These are phyloP conservation scores for Schizothorax lantsangensis DNA, from an alignment of 2,797 vertebrate species.

Conservation along the genomic window DNA sequence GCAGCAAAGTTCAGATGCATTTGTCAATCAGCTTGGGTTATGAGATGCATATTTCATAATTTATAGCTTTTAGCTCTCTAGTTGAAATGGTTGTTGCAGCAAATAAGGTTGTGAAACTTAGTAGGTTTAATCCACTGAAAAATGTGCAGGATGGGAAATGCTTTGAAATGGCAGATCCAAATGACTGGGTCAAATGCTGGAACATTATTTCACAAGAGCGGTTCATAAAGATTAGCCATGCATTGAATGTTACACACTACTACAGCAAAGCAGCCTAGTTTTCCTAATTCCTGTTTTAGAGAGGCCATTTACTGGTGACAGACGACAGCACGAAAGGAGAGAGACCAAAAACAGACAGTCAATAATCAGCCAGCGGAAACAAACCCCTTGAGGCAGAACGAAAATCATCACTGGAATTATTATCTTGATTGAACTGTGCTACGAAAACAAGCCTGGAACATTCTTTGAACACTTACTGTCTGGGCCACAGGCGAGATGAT, in stretches of 20 bases:
- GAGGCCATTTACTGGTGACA: conserved; percentile 40
- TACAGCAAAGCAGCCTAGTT: conserved; percentile 6
- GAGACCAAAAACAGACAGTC: conserved; percentile 43
- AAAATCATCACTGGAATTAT: conserved; percentile 45
- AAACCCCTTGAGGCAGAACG: conserved; percentile 46
- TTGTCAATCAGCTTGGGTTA: background rate
- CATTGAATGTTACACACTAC: conserved; percentile 38
- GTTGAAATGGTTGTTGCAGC: conserved; percentile 30
- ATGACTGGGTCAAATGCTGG: conserved; percentile 61
- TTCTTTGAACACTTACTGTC: conserved; percentile 30
- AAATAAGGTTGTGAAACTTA: conserved; percentile 57
- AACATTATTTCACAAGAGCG: conserved; percentile 57
- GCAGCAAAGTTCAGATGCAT: background rate
- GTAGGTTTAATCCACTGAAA: conserved; percentile 61
- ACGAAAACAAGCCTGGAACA: conserved; percentile 30
- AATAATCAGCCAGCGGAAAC: conserved; percentile 35
- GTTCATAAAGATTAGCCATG: conserved; percentile 62
- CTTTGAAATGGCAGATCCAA: conserved; percentile 51
- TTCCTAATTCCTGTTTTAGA: conserved; percentile 40
- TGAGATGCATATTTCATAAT: background rate
- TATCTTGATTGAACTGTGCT: conserved; percentile 44
- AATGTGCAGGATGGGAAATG: conserved; percentile 39
- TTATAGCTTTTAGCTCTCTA: background rate
- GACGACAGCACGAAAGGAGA: conserved; percentile 26
- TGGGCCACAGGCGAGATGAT: background rate